Evolutionary conservation across 2,888 invertebrate genomes (phyloP).

Genomic region (Baronia brevicornis): DNA sequence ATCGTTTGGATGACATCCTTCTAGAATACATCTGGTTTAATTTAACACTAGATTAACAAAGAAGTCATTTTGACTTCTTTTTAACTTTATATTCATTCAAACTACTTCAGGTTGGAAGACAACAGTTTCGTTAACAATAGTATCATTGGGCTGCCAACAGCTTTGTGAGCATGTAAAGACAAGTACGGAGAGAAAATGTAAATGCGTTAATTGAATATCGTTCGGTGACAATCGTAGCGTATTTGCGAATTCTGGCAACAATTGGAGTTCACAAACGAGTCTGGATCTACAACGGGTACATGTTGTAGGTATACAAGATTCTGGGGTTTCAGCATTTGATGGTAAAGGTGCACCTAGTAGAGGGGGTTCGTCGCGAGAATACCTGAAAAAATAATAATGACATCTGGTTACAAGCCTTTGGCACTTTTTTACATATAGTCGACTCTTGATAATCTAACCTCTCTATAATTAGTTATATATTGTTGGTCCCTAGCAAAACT

Average conservation of each 20-base stretch:
- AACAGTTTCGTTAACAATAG: conserved; percentile 80
- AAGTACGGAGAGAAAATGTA: conserved; percentile 92
- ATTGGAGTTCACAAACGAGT: conserved; percentile 87
- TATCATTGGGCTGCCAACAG: conserved; percentile 86
- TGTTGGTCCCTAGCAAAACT: too few species aligned
- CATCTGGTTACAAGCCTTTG: too few species aligned
- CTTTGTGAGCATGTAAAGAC: conserved; percentile 89
- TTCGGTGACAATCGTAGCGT: conserved; percentile 77
- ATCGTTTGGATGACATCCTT: too few species aligned
- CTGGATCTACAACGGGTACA: conserved; percentile 84
- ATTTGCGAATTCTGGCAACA: conserved; percentile 86
- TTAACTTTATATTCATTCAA: conserved; percentile 26
- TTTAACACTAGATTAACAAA: background rate
- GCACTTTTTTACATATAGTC: too few species aligned
- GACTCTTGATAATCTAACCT: too few species aligned
- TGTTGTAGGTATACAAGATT: conserved; percentile 46
- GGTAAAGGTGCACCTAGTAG: conserved; percentile 80
- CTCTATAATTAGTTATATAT: too few species aligned
- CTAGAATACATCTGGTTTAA: background rate
- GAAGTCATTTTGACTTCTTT: background rate
- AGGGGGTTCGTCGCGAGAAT: conserved; percentile 82
- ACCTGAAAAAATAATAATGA: conserved; percentile 70
- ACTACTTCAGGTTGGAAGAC: conserved; percentile 84
- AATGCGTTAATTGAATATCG: conserved; percentile 64
- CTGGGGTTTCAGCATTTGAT: conserved; percentile 47